Evolutionary conservation across 2,888 invertebrate genomes (phyloP).

Genomic region (Odontomyia ornata): DNA sequence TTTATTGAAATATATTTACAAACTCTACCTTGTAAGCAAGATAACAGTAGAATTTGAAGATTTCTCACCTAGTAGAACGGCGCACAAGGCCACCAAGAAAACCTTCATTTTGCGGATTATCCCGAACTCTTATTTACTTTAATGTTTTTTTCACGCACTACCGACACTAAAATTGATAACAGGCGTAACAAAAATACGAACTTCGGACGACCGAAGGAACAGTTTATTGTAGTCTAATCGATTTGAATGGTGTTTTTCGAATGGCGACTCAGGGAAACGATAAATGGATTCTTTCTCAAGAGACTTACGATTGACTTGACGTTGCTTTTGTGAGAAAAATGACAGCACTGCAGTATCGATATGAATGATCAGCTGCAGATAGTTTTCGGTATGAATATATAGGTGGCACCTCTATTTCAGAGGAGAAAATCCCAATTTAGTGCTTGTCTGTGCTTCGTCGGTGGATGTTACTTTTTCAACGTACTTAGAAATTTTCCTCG

Average conservation of each 20-base stretch:
- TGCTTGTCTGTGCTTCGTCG: too few species aligned
- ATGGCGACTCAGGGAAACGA: slow-evolving; percentile 34
- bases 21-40: too few species aligned
- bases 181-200: neutral
- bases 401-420: too few species aligned
- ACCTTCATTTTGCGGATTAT: slow-evolving; percentile 59
- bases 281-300: neutral
- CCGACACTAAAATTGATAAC: neutral
- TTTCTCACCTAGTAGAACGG: slow-evolving; percentile 64
- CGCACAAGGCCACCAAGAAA: slow-evolving; percentile 62
- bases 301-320: neutral
- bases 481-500: too few species aligned
- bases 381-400: too few species aligned
- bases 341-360: slow-evolving; percentile 10
- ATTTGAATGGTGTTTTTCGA: slow-evolving; percentile 15
- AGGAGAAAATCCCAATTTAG: too few species aligned
- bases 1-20: too few species aligned
- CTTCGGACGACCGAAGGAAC: neutral
- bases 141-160: slow-evolving; percentile 9
- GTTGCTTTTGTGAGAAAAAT: neutral
- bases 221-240: slow-evolving; percentile 12
- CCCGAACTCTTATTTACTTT: neutral
- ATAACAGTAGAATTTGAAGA: neutral
- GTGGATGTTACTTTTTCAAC: too few species aligned
- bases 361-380: neutral